A percentile compares a stretch with the other conserved stretches of the same genome.
Conservation (phyloP, 2,113 vertebrate genomes). For the Chauna torquata region DNA sequence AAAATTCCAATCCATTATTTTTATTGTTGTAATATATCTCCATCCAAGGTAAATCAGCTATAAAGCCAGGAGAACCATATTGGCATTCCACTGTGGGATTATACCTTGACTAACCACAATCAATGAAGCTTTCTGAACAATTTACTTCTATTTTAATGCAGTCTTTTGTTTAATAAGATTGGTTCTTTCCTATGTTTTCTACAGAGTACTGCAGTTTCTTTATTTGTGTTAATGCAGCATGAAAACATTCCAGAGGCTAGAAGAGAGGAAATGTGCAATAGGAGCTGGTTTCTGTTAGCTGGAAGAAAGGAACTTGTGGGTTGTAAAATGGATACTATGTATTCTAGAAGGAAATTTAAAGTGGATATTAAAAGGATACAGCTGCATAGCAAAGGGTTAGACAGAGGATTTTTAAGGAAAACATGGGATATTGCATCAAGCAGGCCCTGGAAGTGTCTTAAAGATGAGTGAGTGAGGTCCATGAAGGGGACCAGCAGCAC, state of each 20-base stretch:
- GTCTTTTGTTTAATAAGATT: not conserved
- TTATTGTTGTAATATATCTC: not conserved
- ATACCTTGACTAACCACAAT: not conserved
- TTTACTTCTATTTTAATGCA: not conserved
- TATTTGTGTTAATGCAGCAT: not conserved
- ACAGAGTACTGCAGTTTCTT: not conserved
- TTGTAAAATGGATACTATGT: not conserved
- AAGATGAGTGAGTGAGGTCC: not conserved
- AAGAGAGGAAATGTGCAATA: not conserved
- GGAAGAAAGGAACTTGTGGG: not conserved
- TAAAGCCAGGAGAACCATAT: not conserved
- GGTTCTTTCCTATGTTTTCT: not conserved
- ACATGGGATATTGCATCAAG: not conserved
- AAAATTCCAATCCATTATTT: not conserved
- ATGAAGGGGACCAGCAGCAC: not conserved
- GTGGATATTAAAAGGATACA: not conserved
- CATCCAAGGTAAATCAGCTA: not conserved
- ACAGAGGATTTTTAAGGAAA: not conserved
- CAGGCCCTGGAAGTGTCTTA: not conserved
- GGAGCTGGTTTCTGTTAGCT: not conserved
- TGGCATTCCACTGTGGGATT: not conserved
- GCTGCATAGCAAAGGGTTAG: not conserved
- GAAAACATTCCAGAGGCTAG: not conserved
- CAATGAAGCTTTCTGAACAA: not conserved
- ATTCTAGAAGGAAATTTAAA: not conserved